A percentile compares a stretch with the other conserved stretches of the same genome.
Evolutionary conservation across 2,888 invertebrate genomes (phyloP).

Genomic region (Melinaea marsaeus): DNA sequence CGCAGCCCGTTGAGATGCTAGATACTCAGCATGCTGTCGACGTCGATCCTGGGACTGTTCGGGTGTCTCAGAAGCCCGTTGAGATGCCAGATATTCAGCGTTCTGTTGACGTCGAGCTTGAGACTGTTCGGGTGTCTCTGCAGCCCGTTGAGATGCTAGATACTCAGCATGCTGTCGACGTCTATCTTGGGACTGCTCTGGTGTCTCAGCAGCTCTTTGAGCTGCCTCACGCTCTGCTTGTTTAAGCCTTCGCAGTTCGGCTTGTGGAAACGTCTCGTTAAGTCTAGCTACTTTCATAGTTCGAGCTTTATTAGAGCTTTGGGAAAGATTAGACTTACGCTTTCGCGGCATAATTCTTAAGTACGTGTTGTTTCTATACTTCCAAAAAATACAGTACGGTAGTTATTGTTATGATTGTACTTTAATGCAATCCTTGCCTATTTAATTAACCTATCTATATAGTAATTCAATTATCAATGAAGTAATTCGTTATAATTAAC

Average conservation of each 20-base stretch:
- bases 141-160: slow-evolving; percentile 33
- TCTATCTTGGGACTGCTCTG: slow-evolving; percentile 31
- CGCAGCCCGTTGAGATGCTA: too few relatives aligned
- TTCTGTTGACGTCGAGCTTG: slow-evolving; percentile 30
- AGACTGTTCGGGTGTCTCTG: slow-evolving; percentile 31
- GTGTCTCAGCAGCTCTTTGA: slow-evolving; percentile 29
- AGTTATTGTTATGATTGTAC: slow-evolving; percentile 28
- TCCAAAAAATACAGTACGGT: slow-evolving; percentile 28
- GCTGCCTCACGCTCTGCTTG: slow-evolving; percentile 27
- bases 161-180: slow-evolving; percentile 33
- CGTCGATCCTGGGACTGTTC: slow-evolving; percentile 29
- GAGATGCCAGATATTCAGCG: slow-evolving; percentile 33
- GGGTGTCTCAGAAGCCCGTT: slow-evolving; percentile 31
- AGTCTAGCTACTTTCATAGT: slow-evolving; percentile 25
- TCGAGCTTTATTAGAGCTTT: slow-evolving; percentile 30
- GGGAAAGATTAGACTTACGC: slow-evolving; percentile 28
- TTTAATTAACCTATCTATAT: slow-evolving; percentile 20
- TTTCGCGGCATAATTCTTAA: slow-evolving; percentile 28
- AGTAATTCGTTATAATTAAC: slow-evolving; percentile 15
- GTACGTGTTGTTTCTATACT: slow-evolving; percentile 24
- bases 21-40: slow-evolving; percentile 30
- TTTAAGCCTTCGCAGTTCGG: slow-evolving; percentile 25
- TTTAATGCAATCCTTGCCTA: slow-evolving; percentile 25
- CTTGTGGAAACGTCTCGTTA: slow-evolving; percentile 24
- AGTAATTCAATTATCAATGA: slow-evolving; percentile 13